Evolutionary conservation across 2,888 invertebrate genomes (phyloP), one percentile per base, ranked within the genome.

Genomic region (Xylophagus ater): DNA sequence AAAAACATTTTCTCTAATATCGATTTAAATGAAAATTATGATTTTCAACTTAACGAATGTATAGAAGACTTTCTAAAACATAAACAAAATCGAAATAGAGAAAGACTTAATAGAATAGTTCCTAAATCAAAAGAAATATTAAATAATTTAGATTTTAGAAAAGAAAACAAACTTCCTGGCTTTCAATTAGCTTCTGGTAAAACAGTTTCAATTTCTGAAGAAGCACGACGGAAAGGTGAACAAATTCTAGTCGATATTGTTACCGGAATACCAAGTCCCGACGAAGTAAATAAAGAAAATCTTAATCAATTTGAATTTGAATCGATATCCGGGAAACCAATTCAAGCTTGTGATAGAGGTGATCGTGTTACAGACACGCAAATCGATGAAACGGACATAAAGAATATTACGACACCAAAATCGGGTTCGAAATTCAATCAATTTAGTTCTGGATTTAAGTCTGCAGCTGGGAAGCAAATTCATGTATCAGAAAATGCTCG

Each of bases 151-250:
- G 17, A 8, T 8, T 18, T 7, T 15, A 15, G 21, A 8, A 3
- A 5, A 10, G n/a, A n/a, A n/a, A n/a, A n/a, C n/a, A n/a, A n/a
- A n/a, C n/a, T n/a, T 19, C 4, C 5, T 33, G 57, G 56, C 19
- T 62, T 63, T 44, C 52, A 54, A 45, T 58, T 59, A 8, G 62
- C 58, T 14, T 57, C 53, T 47, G 65, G 67, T 31, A 66, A 62
- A 50, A 44, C 49, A 5, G 58, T 68, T 18, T 38, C 46, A 12
- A 52, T 67, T 41, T 59, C 62, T 4, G 53, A 61, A 51, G 51
- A 60, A 42, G 54, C 60, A 13, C 46, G 67, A 25, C 51, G 54
- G 14, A 60, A 55, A 48, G 62, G 59, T 29, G 20, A 61, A 48
- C 42, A 53, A 54, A 14, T 46, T 67, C 12, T 66, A 67, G 43